Evolutionary conservation across 2,888 invertebrate genomes (phyloP).

Genomic region (Melanargia galathea): DNA sequence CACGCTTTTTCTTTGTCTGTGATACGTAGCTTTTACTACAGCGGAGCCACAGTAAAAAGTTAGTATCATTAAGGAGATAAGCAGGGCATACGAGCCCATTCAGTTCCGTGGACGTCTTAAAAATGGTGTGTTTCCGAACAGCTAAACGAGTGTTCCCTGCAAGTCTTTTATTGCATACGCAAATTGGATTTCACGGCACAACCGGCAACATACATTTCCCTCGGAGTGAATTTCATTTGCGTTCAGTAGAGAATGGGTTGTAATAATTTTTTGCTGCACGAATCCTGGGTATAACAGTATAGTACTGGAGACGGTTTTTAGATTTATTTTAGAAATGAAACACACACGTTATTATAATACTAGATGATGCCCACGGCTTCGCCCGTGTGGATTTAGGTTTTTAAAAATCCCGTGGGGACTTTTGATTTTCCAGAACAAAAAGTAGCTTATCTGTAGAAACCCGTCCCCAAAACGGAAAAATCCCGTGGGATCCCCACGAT

Average conservation of each 20-base stretch:
- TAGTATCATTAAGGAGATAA: not conserved
- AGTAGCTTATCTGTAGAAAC: too few relatives aligned
- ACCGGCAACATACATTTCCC: conserved; percentile 50
- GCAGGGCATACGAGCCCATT: conserved; percentile 24
- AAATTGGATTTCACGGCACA: conserved; percentile 61
- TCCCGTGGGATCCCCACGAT: too few relatives aligned
- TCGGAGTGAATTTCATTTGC: conserved; percentile 56
- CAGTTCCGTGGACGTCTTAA: conserved; percentile 28
- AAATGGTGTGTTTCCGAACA: conserved; percentile 28
- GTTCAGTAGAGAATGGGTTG: conserved; percentile 50
- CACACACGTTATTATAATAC: not conserved
- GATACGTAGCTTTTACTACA: not conserved
- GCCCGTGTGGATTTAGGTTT: too few relatives aligned
- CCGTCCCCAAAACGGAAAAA: too few relatives aligned
- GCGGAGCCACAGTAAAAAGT: not conserved
- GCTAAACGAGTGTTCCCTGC: conserved; percentile 29
- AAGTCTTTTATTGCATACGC: conserved; percentile 63
- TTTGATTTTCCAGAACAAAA: too few relatives aligned
- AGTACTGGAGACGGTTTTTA: not conserved
- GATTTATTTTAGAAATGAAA: not conserved
- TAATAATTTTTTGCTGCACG: conserved; percentile 27
- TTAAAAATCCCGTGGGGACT: too few relatives aligned
- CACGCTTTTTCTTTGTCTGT: too few relatives aligned
- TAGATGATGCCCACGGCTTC: too few relatives aligned
- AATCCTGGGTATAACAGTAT: not conserved